Conservation (phyloP, 2,888 invertebrate genomes). For the Melinopterus prodromus region DNA sequence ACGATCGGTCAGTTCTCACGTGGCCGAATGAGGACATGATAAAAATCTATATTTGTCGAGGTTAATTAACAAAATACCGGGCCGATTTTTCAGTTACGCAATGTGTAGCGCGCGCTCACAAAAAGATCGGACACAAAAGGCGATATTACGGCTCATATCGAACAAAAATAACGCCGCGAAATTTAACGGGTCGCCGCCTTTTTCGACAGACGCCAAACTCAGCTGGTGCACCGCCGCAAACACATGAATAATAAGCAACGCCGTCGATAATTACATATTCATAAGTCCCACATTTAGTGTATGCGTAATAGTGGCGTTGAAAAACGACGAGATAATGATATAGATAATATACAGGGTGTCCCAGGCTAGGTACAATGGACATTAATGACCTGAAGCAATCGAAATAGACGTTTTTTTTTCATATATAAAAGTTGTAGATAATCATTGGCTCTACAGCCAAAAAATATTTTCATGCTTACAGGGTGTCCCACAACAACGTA, state of each 20-base stretch:
- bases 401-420: no score
- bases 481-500: no score
- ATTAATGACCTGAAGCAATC: no score
- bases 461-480: no score
- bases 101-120: neutral
- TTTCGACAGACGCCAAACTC: neutral
- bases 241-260: neutral
- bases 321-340: neutral
- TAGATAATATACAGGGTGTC: no score
- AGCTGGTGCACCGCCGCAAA: neutral
- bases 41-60: slow-evolving; percentile 4
- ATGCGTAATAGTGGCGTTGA: neutral
- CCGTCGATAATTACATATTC: neutral
- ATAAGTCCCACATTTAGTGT: neutral
- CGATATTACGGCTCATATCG: neutral
- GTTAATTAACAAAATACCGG: neutral
- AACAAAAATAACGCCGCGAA: neutral
- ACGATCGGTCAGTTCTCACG: no score
- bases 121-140: neutral
- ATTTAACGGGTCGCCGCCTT: neutral
- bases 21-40: neutral
- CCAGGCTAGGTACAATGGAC: no score
- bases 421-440: no score
- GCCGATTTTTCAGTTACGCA: neutral
- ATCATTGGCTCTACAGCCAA: no score